phyloP scores from a whole-genome alignment of 2,888 invertebrate genomes.

The Sarcophaga subvicina region DNA sequence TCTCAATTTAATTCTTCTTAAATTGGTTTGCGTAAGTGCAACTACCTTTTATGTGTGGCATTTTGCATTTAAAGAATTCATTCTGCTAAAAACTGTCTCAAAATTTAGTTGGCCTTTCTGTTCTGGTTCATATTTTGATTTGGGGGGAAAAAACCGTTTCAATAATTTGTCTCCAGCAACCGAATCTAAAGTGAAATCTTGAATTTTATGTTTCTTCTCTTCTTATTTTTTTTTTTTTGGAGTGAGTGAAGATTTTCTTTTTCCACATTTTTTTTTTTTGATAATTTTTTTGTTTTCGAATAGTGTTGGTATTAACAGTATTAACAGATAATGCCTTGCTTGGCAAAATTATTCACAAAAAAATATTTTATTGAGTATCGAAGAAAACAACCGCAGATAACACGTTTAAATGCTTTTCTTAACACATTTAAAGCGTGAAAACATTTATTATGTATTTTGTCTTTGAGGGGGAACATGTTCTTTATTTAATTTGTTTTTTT shows the following conservation, averaged over 20 bases:
- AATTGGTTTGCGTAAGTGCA: too few species aligned
- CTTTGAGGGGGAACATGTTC: conserved; percentile 2
- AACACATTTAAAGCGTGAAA: conserved; percentile 68
- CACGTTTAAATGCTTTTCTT: conserved; percentile 62
- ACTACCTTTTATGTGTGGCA: too few species aligned
- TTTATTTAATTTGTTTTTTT: neutral
- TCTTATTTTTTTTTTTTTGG: too few species aligned
- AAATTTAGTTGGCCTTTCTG: neutral
- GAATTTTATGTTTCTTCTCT: conserved; percentile 52
- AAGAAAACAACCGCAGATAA: conserved; percentile 49
- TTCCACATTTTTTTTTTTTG: neutral
- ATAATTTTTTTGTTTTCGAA: neutral
- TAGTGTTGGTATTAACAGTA: conserved; percentile 28
- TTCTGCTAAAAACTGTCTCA: neutral
- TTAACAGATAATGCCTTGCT: conserved; percentile 50
- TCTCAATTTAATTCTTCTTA: too few species aligned
- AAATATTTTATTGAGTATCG: conserved; percentile 57
- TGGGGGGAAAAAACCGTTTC: conserved; percentile 6
- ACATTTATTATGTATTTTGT: conserved; percentile 53
- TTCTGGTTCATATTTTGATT: conserved; percentile 5
- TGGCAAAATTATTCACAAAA: conserved; percentile 49
- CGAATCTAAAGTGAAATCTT: conserved; percentile 65
- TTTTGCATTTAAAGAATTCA: neutral
- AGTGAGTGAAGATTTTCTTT: conserved; percentile 19
- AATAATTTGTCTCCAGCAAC: conserved; percentile 25